A percentile compares a stretch with the other conserved stretches of the same genome.
These are phyloP conservation scores for Petrolisthes manimaculis DNA, from an alignment of 2,888 invertebrate species.

Conservation along the genomic window DNA sequence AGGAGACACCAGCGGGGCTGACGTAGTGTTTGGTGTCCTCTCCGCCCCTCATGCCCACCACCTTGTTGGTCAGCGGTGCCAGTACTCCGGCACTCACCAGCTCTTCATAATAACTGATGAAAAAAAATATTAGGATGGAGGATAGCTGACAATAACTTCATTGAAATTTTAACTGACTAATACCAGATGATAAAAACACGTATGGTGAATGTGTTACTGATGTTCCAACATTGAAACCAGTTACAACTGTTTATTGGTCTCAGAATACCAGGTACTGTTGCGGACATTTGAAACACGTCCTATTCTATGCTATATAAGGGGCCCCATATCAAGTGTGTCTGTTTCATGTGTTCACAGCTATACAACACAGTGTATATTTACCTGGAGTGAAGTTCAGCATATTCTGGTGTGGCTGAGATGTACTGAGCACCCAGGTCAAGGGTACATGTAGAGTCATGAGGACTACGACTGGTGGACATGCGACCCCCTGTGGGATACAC, in stretches of 20 bases:
- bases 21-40: constrained; percentile 53
- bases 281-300: no score
- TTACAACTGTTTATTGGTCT: no score
- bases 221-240: no score
- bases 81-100: constrained; percentile 44
- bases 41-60: constrained; percentile 46
- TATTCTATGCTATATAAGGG: no score
- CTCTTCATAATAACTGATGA: constrained; percentile 52
- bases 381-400: constrained; percentile 42
- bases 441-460: constrained; percentile 32
- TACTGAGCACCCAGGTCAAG: constrained; percentile 56
- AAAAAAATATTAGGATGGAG: background rate
- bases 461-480: constrained; percentile 51
- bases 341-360: no score
- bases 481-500: constrained; percentile 43
- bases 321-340: no score
- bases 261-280: no score
- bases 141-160: background rate
- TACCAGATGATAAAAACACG: no score
- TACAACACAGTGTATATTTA: background rate
- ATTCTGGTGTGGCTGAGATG: constrained; percentile 60
- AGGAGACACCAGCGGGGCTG: constrained; percentile 53
- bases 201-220: no score
- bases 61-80: constrained; percentile 28
- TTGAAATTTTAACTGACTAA: no score